Evolutionary conservation across 2,113 vertebrate genomes (phyloP).

Genomic region (Gambusia affinis): DNA sequence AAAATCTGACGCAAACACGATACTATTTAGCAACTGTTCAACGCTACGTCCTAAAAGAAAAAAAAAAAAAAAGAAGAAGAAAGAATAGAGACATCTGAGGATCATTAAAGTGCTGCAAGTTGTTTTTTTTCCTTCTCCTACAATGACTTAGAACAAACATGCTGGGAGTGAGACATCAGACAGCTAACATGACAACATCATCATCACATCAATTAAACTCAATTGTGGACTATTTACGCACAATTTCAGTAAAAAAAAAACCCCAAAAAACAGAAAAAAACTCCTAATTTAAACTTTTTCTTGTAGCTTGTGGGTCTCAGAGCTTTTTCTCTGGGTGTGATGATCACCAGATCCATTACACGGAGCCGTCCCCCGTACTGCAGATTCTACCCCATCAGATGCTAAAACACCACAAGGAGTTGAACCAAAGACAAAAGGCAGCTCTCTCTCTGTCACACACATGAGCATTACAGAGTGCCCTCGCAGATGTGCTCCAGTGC

Average conservation of each 20-base stretch:
- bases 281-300: background rate
- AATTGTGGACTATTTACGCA: slow-evolving; percentile 3
- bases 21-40: background rate
- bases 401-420: slow-evolving; percentile 20
- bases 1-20: slow-evolving; percentile 1
- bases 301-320: background rate
- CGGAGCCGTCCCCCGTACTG: background rate
- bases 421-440: slow-evolving; percentile 21
- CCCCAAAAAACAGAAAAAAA: background rate
- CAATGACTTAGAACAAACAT: background rate
- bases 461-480: slow-evolving; percentile 4
- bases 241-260: background rate
- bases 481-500: slow-evolving; percentile 27
- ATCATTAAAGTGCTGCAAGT: background rate
- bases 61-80: slow-evolving; percentile 6
- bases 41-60: background rate
- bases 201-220: slow-evolving; percentile 4
- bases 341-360: slow-evolving; percentile 9
- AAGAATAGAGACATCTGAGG: background rate
- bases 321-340: background rate
- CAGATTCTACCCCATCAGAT: slow-evolving; percentile 33
- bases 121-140: no score
- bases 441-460: slow-evolving; percentile 23
- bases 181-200: slow-evolving; percentile 12
- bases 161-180: slow-evolving; percentile 13